Percentiles rank a stretch among this genome's conserved stretches.
Conservation (phyloP, 2,113 vertebrate species). For the Brachypodius melanocephalos region DNA sequence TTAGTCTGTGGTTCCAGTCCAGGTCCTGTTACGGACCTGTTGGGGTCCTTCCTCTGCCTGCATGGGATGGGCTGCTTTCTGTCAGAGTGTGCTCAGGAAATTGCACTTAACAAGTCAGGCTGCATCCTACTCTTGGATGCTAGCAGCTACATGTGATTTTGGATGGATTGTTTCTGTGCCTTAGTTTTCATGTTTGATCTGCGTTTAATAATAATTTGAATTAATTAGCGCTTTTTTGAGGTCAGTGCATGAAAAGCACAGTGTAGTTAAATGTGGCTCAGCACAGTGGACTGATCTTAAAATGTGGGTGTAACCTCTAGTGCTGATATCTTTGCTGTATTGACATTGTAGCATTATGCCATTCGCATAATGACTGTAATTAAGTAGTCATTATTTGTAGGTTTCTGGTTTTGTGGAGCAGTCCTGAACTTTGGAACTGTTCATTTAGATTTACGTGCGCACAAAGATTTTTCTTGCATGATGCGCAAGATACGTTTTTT, state of each 20-base stretch:
- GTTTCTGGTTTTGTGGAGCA: background rate
- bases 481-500: fast-evolving
- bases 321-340: background rate
- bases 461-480: background rate
- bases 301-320: background rate
- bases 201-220: background rate
- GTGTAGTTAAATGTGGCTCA: background rate
- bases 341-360: background rate
- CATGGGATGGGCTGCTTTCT: background rate
- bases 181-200: background rate
- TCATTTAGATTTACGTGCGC: background rate
- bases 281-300: fast-evolving
- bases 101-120: background rate
- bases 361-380: background rate
- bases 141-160: background rate
- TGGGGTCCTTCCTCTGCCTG: background rate
- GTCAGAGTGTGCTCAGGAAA: background rate
- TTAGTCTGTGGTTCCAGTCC: background rate
- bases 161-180: background rate
- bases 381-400: background rate
- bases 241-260: background rate
- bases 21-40: background rate
- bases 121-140: background rate
- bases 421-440: background rate
- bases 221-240: background rate